phyloP scores from a whole-genome alignment of 2,113 vertebrate genomes.

The Psittacula cyanocephala region DNA sequence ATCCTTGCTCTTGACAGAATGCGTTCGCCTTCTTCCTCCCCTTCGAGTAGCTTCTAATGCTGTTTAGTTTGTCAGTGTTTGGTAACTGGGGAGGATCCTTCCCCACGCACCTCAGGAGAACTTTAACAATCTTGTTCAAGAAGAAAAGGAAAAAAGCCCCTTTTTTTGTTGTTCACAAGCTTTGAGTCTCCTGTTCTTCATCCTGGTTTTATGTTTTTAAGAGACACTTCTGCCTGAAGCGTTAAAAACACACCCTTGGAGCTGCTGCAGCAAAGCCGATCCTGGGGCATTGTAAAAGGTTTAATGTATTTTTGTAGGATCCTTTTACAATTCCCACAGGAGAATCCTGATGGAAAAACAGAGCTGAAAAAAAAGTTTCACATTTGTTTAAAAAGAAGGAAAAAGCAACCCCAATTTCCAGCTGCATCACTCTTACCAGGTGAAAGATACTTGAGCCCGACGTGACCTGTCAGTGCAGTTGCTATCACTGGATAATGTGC shows the following conservation, averaged over 20 bases:
- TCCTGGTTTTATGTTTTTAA: neutral
- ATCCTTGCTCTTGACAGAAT: neutral
- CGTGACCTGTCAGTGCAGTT: neutral
- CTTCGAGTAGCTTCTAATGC: neutral
- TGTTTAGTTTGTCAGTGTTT: neutral
- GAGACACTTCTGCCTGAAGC: neutral
- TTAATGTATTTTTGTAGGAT: constrained; percentile 31
- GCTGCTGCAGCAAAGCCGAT: neutral
- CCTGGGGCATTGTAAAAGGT: neutral
- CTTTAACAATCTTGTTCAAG: neutral
- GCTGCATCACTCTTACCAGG: neutral
- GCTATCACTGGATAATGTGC: neutral
- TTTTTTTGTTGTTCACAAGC: neutral
- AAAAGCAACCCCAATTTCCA: neutral
- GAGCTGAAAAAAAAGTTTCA: neutral
- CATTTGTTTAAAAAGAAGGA: neutral
- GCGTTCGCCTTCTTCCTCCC: neutral
- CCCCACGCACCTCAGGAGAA: neutral
- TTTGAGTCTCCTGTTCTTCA: neutral
- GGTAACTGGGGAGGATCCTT: neutral
- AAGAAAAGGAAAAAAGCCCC: accelerated
- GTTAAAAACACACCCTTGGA: constrained; percentile 38
- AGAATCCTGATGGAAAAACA: neutral
- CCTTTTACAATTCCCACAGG: constrained; percentile 11
- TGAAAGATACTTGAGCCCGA: neutral